A percentile compares a stretch with the other conserved stretches of the same genome.
Evolutionary conservation across 2,888 invertebrate species (phyloP).

Genomic region (Masnerella sp.): DNA sequence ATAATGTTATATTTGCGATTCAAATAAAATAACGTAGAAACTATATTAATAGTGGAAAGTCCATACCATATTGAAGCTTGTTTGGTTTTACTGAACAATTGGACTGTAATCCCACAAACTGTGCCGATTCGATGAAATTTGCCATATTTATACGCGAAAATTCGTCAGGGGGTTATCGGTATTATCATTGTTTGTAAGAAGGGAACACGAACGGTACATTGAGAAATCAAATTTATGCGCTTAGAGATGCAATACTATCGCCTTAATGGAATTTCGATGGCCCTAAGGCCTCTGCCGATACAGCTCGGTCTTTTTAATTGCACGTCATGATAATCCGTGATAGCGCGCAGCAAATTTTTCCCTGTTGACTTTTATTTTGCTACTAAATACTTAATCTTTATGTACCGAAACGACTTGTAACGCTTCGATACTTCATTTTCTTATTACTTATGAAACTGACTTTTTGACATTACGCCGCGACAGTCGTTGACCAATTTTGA

Average conservation of each 20-base stretch:
- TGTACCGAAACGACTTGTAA: no score
- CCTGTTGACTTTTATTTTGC: not conserved
- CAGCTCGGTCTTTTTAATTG: slow-evolving; percentile 22
- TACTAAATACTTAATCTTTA: slow-evolving; percentile 9
- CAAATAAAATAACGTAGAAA: not conserved
- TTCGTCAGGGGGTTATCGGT: slow-evolving; percentile 34
- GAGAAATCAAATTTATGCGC: slow-evolving; percentile 30
- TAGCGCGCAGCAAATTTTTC: slow-evolving; percentile 18
- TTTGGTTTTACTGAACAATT: slow-evolving; percentile 16
- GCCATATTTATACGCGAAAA: slow-evolving; percentile 42
- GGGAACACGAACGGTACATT: slow-evolving; percentile 19
- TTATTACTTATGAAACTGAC: no score
- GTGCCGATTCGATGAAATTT: slow-evolving; percentile 16
- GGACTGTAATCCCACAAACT: slow-evolving; percentile 30
- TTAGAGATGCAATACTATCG: slow-evolving; percentile 38
- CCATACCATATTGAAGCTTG: slow-evolving; percentile 29
- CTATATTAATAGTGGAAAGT: not conserved
- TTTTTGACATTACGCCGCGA: no score
- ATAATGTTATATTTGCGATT: not conserved
- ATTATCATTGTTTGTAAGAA: slow-evolving; percentile 39
- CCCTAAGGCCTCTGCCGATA: slow-evolving; percentile 42
- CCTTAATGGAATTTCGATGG: slow-evolving; percentile 44
- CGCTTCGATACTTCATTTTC: no score
- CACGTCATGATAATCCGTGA: slow-evolving; percentile 17
- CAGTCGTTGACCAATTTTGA: no score